Evolutionary conservation across 2,797 vertebrate species (phyloP), one percentile per base, ranked within the genome.

Genomic region (Spondyliosoma cantharus): DNA sequence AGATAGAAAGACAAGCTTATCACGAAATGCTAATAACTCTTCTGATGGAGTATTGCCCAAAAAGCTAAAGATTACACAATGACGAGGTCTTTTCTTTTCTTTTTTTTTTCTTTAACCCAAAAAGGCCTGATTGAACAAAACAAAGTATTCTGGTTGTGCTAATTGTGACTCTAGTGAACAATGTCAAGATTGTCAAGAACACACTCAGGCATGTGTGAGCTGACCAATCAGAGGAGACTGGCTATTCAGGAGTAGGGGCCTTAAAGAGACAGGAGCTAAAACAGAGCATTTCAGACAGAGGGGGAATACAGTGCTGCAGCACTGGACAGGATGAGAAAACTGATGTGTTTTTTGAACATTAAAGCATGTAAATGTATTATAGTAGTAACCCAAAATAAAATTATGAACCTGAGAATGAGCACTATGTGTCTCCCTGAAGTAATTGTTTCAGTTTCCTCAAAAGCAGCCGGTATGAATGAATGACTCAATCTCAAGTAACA

Each of bases 41-140:
- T 84, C 27, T 56, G 42, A 49, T 78, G 58, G 67, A 83, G 62
- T 70, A 52, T 48, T 61, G 49, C 58, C 60, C 20, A 52, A 16
- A 68, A 72, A 66, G 15, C 54, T 27, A 60, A 13, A 74, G 27
- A 74, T 70, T 62, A 73, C 65, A 81, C 81, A 80, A 77, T 62
- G 69, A 83, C 54, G 57, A 49, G 68, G 76, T 63, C 63, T 25
- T 42, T 19, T 61, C 87, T 85, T 50, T 85, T 83, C n/a, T 62
- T 29, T 29, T 29, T 29, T 42, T 19, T 62, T 89, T 86, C 50
- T 85, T 83, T 64, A 80, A 3, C 76, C 76, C 37, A 65, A 29
- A 75, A 22, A 58, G 27, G 69, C 29, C 16, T 50, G 66, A 68
- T 22, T 71, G 65, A 56, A 81, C 53, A 29, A 79, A 77, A 76